phyloP scores from a whole-genome alignment of 2,113 vertebrate species.

The Zosterops pallidus region DNA sequence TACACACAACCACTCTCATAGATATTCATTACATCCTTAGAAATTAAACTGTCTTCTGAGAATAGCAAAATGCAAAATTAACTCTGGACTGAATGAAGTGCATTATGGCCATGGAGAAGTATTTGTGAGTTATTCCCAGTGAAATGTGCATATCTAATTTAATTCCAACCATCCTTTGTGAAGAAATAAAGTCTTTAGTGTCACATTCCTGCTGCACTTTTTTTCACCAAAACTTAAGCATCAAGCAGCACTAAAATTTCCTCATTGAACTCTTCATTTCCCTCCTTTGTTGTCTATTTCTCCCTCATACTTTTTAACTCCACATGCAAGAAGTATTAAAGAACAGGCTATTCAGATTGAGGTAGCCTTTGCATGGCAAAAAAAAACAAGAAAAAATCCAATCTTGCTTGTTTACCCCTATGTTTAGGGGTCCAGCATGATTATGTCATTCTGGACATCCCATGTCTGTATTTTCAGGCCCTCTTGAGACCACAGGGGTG shows the following conservation, averaged over 20 bases:
- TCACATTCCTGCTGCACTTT: not conserved
- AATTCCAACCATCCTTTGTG: not conserved
- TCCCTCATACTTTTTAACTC: not conserved
- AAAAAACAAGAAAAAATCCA: not conserved
- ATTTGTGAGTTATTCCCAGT: slow-evolving; percentile 30
- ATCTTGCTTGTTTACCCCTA: not conserved
- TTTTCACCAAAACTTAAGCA: not conserved
- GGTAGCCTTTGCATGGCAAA: not conserved
- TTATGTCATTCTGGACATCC: not conserved
- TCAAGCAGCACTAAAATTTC: not conserved
- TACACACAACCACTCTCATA: not conserved
- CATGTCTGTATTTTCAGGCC: not conserved
- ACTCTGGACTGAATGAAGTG: slow-evolving; percentile 52
- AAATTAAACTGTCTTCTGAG: slow-evolving; percentile 58
- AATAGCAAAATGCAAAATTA: slow-evolving; percentile 63
- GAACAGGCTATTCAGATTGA: not conserved
- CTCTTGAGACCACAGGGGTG: not conserved
- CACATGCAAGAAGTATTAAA: not conserved
- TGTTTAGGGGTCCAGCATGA: not conserved
- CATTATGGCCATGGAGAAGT: slow-evolving; percentile 44
- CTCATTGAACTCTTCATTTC: not conserved
- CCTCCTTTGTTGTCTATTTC: not conserved
- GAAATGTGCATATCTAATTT: slow-evolving; percentile 27
- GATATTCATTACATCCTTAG: slow-evolving; percentile 28
- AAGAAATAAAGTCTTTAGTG: slow-evolving; percentile 9